phyloP scores from a whole-genome alignment of 2,797 vertebrate species.

The Carcharodon carcharias region DNA sequence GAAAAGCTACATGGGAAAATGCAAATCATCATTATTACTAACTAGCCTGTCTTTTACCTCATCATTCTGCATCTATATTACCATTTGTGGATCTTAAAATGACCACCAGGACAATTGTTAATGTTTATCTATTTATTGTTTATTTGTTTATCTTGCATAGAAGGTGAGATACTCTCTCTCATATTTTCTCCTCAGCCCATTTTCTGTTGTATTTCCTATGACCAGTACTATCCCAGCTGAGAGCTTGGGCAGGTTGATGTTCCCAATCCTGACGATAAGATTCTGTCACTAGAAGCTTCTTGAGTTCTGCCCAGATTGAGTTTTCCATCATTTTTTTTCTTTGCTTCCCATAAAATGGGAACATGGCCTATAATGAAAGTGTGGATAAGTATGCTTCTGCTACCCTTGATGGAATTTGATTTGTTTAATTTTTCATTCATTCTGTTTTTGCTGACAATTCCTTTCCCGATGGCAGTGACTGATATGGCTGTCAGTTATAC shows the following conservation, averaged over 20 bases:
- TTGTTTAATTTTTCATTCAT: not conserved
- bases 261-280: not conserved
- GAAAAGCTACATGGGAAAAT: not conserved
- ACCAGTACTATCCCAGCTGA: not conserved
- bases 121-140: too few species aligned
- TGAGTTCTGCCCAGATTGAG: not conserved
- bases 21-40: not conserved
- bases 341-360: too few species aligned
- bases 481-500: not conserved
- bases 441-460: not conserved
- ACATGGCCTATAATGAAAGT: too few species aligned
- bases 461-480: not conserved
- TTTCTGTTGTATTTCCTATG: not conserved
- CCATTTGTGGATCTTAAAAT: not conserved
- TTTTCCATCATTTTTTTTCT: not conserved
- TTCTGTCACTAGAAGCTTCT: not conserved
- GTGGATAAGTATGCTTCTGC: too few species aligned
- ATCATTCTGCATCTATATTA: not conserved
- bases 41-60: not conserved
- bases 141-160: not conserved
- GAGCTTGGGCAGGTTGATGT: not conserved
- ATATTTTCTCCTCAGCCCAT: not conserved
- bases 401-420: not conserved
- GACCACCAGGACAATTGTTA: not conserved
- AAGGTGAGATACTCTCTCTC: not conserved